Evolutionary conservation across 2,113 vertebrate species (phyloP).

Genomic region (Nothobranchius kuhntae): DNA sequence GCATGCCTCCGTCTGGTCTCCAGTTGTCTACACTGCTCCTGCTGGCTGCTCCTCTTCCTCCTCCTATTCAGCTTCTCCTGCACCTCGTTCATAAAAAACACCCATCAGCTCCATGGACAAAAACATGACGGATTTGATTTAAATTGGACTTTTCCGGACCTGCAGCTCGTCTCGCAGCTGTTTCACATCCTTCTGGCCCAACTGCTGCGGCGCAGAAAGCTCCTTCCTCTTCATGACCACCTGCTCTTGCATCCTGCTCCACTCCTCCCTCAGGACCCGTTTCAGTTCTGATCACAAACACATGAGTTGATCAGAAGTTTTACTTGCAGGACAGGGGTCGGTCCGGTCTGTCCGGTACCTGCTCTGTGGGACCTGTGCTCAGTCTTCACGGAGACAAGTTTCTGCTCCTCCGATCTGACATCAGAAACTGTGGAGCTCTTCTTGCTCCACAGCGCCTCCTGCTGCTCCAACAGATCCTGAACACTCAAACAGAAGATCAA

Average conservation of each 20-base stretch:
- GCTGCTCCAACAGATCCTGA: slow-evolving; percentile 42
- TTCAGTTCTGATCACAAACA: slow-evolving; percentile 40
- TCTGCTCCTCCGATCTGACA: slow-evolving; percentile 21
- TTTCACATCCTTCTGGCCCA: neutral
- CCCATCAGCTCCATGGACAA: neutral
- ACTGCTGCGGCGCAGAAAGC: slow-evolving; percentile 15
- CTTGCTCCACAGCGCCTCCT: slow-evolving; percentile 26
- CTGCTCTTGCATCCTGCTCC: neutral
- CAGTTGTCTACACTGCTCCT: slow-evolving; percentile 48
- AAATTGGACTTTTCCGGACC: neutral
- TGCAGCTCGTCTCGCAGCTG: slow-evolving; percentile 21
- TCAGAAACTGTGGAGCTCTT: neutral
- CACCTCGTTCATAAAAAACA: slow-evolving; percentile 13
- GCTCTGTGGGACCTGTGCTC: slow-evolving; percentile 23
- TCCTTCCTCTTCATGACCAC: slow-evolving; percentile 6
- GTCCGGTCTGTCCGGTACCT: slow-evolving; percentile 17
- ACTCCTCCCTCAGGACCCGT: slow-evolving; percentile 10
- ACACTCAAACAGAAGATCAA: no score
- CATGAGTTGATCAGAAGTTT: neutral
- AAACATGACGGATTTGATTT: neutral
- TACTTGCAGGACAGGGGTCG: no score
- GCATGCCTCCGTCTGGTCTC: slow-evolving; percentile 47
- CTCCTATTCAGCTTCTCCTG: slow-evolving; percentile 42
- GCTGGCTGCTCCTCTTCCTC: slow-evolving; percentile 33
- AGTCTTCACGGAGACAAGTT: slow-evolving; percentile 15